Percentiles rank a stretch among this genome's conserved stretches.
These are phyloP conservation scores for Boloria euphrosyne DNA, from an alignment of 2,888 invertebrate genomes.

Conservation along the genomic window DNA sequence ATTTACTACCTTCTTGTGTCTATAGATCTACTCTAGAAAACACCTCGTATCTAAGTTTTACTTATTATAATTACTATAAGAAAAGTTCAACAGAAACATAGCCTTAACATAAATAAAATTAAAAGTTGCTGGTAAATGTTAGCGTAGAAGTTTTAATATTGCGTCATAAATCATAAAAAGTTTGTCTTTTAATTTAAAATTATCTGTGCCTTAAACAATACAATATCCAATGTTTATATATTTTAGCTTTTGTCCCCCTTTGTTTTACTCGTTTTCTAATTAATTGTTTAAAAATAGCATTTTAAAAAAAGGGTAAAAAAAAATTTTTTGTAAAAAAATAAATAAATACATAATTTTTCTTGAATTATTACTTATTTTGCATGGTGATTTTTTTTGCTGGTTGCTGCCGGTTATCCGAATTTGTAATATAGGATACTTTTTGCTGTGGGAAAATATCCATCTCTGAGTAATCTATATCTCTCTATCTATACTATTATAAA, in stretches of 20 bases:
- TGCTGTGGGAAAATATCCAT: too few relatives aligned
- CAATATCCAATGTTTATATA: background rate
- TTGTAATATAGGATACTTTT: too few relatives aligned
- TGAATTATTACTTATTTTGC: too few relatives aligned
- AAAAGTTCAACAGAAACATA: background rate
- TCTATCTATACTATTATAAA: too few relatives aligned
- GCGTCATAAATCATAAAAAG: constrained; percentile 17
- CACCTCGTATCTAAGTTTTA: background rate
- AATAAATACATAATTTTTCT: too few relatives aligned
- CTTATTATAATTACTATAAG: background rate
- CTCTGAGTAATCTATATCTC: too few relatives aligned
- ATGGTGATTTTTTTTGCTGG: too few relatives aligned
- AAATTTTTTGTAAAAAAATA: too few relatives aligned
- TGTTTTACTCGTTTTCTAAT: too few relatives aligned
- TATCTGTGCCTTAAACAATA: background rate
- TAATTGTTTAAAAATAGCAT: too few relatives aligned
- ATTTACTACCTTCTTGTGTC: background rate
- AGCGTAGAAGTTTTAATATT: constrained; percentile 12
- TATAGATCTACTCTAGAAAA: background rate
- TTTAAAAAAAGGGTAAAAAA: too few relatives aligned
- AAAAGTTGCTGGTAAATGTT: background rate
- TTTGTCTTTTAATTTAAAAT: constrained; percentile 7
- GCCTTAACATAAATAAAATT: constrained; percentile 11
- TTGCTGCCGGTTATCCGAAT: too few relatives aligned
- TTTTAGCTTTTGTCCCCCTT: background rate